Evolutionary conservation across 2,888 invertebrate genomes (phyloP).

Genomic region (Operophtera brumata): DNA sequence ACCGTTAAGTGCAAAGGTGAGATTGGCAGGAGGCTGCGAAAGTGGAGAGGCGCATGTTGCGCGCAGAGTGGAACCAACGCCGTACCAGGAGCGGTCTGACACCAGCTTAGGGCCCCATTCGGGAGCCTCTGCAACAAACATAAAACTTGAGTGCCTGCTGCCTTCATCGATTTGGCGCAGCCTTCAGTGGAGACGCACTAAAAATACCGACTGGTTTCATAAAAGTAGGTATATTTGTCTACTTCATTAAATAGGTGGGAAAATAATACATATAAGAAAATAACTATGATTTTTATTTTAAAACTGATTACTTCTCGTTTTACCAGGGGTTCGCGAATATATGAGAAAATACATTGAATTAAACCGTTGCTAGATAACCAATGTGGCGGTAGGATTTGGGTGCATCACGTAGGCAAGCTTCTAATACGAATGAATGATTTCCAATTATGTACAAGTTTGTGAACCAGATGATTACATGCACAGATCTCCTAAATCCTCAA

Average conservation of each 20-base stretch:
- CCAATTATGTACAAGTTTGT: conserved; percentile 4
- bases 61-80: conserved; percentile 84
- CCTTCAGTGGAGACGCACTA: conserved; percentile 26
- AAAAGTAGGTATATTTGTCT: neutral
- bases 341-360: no score
- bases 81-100: conserved; percentile 85
- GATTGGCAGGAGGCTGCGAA: conserved; percentile 84
- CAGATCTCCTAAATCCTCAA: conserved; percentile 16
- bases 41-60: conserved; percentile 86
- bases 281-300: no score
- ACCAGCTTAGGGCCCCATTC: conserved; percentile 83
- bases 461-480: no score
- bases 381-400: no score
- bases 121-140: conserved; percentile 82
- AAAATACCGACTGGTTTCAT: conserved; percentile 19
- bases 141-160: conserved; percentile 27
- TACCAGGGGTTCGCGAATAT: no score
- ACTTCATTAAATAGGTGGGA: neutral
- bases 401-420: no score
- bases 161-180: conserved; percentile 19
- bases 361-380: no score
- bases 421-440: conserved; percentile 1
- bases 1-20: conserved; percentile 86
- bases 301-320: no score
- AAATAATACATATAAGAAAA: no score